A percentile compares a stretch with the other conserved stretches of the same genome.
These are phyloP conservation scores for Echeneis naucrates DNA, from an alignment of 2,797 vertebrate genomes.

Conservation along the genomic window DNA sequence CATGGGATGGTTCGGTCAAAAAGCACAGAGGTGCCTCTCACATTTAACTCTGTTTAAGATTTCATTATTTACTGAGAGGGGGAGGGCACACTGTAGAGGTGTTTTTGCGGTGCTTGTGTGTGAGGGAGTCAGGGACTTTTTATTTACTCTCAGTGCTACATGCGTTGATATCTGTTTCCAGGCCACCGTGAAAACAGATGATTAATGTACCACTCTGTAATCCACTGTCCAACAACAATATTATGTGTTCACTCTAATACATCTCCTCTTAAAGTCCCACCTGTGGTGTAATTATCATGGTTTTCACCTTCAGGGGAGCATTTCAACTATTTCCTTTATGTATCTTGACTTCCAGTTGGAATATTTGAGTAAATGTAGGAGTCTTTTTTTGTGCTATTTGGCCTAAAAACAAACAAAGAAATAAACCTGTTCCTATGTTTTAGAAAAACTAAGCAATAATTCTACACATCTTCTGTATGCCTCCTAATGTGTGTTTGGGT, in stretches of 20 bases:
- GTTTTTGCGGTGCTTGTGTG: conserved; percentile 43
- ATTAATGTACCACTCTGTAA: conserved; percentile 51
- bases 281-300: conserved; percentile 57
- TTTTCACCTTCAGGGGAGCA: conserved; percentile 47
- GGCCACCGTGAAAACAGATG: conserved; percentile 54
- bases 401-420: no score
- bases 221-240: conserved; percentile 52
- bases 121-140: conserved; percentile 51
- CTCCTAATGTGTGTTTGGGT: conserved; percentile 16
- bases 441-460: neutral
- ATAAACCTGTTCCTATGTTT: no score
- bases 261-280: conserved; percentile 52
- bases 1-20: conserved; percentile 5
- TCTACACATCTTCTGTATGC: neutral
- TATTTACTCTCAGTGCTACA: conserved; percentile 49
- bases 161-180: conserved; percentile 43
- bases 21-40: conserved; percentile 20
- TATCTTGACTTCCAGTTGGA: conserved; percentile 57
- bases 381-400: conserved; percentile 18
- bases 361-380: conserved; percentile 50
- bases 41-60: conserved; percentile 38
- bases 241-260: conserved; percentile 42
- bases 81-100: conserved; percentile 10
- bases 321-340: conserved; percentile 36
- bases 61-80: conserved; percentile 47